Evolutionary conservation across 2,888 invertebrate species (phyloP).

Genomic region (Noctuana brunneofusca): DNA sequence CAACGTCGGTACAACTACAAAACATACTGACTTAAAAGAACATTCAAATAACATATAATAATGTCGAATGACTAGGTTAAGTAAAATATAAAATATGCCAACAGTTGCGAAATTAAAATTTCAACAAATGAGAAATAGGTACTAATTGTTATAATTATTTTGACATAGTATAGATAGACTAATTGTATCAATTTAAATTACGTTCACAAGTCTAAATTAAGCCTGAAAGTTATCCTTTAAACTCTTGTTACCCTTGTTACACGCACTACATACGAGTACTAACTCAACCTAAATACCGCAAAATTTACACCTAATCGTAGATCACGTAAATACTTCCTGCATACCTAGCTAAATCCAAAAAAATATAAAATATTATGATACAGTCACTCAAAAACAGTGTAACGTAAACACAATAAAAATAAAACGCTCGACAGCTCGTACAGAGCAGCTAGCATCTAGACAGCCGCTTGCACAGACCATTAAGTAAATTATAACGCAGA

Average conservation of each 20-base stretch:
- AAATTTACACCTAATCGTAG: constrained; percentile 8
- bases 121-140: too few relatives aligned
- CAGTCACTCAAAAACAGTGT: constrained; percentile 4
- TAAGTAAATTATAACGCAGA: neutral
- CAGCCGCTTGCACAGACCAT: neutral
- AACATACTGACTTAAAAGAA: too few relatives aligned
- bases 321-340: neutral
- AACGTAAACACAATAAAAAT: constrained; percentile 16
- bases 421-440: neutral
- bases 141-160: too few relatives aligned
- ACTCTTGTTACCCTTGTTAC: neutral
- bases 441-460: neutral
- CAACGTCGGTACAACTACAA: too few relatives aligned
- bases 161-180: too few relatives aligned
- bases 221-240: neutral
- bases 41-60: too few relatives aligned
- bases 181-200: too few relatives aligned
- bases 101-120: too few relatives aligned
- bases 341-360: neutral
- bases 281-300: neutral
- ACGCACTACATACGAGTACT: neutral
- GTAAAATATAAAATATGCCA: too few relatives aligned
- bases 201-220: too few relatives aligned
- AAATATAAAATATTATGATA: constrained; percentile 13
- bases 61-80: too few relatives aligned